Base-by-base conservation (phyloP, 2,888 invertebrate genomes). In the Tholera decimalis region DNA sequence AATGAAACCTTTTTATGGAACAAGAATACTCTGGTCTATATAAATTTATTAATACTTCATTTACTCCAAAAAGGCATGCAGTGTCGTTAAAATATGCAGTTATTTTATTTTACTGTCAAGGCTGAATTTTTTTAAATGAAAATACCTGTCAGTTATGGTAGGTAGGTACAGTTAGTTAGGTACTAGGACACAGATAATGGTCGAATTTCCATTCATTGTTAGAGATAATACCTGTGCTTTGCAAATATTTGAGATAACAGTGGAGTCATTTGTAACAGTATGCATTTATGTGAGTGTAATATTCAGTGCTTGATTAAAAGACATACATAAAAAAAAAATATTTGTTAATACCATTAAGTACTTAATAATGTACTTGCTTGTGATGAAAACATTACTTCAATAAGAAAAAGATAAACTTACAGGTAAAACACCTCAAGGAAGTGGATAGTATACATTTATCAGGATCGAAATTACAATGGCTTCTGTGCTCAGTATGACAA, bases 81-180 rank as follows among this genome's bases (percentile, higher is more conserved):
- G 20, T 39, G 20, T 15, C 22, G 20, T 55, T 54, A 24, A 68
- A 63, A 51, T 65, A 62, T 68, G 64, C 63, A 79, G 50, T 30
- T 62, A 73, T 72, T 64, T 53, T 13, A 39, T 62, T 41, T 30
- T 59, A 46, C 43, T 59, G 63, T 80, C 72, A 78, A 77, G 77
- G 80, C 59, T 53, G 20, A 39, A 13, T 64, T 62, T 66, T 62
- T 70, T n/a, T n/a, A n/a, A n/a, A 63, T 56, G 54, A 9, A 50
- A 51, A 74, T 43, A 37, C 41, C 50, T 33, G 11, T 2, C 33
- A 33, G 28, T 22, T 56, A 46, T 66, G 46, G n/a, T n/a, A n/a
- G n/a, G n/a, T n/a, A n/a, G n/a, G n/a, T n/a, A n/a, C n/a, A n/a
- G n/a, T n/a, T n/a, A n/a, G n/a, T n/a, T n/a, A n/a, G n/a, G n/a